A percentile compares a stretch with the other conserved stretches of the same genome.
Evolutionary conservation across 2,888 invertebrate genomes (phyloP).

Genomic region (Pycnomerus fuliginosus): DNA sequence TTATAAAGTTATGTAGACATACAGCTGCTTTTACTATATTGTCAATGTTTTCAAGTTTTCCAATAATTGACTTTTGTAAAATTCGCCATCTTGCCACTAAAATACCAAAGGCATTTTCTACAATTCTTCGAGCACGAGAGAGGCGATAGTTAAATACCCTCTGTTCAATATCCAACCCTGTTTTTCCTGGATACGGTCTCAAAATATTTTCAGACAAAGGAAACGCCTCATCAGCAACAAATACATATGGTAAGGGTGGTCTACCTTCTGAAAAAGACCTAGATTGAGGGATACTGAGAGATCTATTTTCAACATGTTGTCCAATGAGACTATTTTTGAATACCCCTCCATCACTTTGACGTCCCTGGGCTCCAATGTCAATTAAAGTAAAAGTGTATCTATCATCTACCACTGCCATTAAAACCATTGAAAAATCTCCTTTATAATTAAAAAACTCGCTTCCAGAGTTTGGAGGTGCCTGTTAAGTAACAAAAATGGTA

Average conservation of each 20-base stretch:
- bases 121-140: slow-evolving; percentile 1
- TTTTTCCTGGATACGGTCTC: neutral
- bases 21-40: neutral
- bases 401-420: neutral
- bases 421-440: neutral
- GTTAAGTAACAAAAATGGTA: neutral
- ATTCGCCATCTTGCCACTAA: neutral
- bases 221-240: neutral
- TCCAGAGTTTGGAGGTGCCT: neutral
- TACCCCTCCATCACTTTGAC: neutral
- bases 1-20: neutral
- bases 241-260: neutral
- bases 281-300: neutral
- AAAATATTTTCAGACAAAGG: neutral
- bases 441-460: slow-evolving; percentile 1
- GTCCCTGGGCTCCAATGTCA: neutral
- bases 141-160: slow-evolving; percentile 1
- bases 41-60: neutral
- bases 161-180: neutral
- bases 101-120: slow-evolving; percentile 2
- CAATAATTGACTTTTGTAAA: neutral
- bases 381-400: neutral
- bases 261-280: neutral
- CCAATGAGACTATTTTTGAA: neutral
- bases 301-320: neutral